Evolutionary conservation across 1,140 invertebrate genomes (phyloP).

Genomic region (Kradibia gibbosae): DNA sequence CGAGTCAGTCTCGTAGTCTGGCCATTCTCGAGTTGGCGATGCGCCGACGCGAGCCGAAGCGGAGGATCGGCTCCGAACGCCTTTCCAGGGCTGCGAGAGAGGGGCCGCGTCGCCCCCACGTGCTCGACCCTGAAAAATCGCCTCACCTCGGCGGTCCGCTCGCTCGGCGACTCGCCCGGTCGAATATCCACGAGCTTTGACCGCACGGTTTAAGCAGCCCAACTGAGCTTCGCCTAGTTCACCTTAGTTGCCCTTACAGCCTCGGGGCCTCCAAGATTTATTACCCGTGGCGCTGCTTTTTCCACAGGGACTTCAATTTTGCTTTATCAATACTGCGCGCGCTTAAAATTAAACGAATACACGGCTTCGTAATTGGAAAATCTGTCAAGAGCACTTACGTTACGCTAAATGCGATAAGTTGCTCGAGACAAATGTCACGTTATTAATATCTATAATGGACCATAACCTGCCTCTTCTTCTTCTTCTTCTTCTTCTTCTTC

Average conservation of each 20-base stretch:
- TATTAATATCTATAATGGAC: not conserved
- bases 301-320: too few relatives aligned
- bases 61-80: not conserved
- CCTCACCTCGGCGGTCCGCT: too few relatives aligned
- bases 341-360: not conserved
- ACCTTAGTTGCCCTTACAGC: too few relatives aligned
- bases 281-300: too few relatives aligned
- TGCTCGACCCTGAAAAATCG: too few relatives aligned
- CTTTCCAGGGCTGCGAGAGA: not conserved
- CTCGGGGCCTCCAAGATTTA: too few relatives aligned
- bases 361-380: not conserved
- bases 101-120: not conserved
- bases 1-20: slow-evolving; percentile 54
- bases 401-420: not conserved
- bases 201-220: too few relatives aligned
- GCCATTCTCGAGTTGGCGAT: slow-evolving; percentile 57
- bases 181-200: too few relatives aligned
- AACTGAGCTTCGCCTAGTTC: too few relatives aligned
- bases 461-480: not conserved
- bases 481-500: too few relatives aligned
- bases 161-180: too few relatives aligned
- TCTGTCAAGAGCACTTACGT: not conserved
- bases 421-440: not conserved
- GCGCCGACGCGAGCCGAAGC: not conserved
- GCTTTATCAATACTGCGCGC: too few relatives aligned